These are phyloP conservation scores for Drepana arcuata DNA, from an alignment of 1,140 invertebrate genomes.

Conservation along the genomic window DNA sequence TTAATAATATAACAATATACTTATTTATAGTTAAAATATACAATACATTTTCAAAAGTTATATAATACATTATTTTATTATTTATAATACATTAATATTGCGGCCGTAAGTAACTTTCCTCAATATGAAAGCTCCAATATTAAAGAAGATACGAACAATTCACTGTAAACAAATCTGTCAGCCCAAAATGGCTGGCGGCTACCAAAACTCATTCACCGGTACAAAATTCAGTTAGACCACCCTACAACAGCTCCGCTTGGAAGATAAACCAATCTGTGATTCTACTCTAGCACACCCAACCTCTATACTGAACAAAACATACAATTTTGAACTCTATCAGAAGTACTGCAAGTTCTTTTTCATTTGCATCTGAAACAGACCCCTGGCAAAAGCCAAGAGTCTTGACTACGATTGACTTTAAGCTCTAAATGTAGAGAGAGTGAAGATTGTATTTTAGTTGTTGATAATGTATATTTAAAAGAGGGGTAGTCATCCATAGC, in stretches of 20 bases:
- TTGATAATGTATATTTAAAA: not conserved
- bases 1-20: no score
- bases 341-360: conserved; percentile 5
- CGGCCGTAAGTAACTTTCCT: no score
- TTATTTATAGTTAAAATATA: no score
- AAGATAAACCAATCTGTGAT: conserved; percentile 45
- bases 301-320: conserved; percentile 1
- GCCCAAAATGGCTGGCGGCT: conserved; percentile 59
- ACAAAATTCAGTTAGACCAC: conserved; percentile 61
- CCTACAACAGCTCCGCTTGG: conserved; percentile 40
- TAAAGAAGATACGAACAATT: no score
- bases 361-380: not conserved
- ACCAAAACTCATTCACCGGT: conserved; percentile 70
- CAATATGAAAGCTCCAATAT: no score
- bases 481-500: conserved; percentile 33
- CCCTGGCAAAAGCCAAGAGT: not conserved
- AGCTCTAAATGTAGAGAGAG: conserved; percentile 5
- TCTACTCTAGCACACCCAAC: conserved; percentile 6
- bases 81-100: no score
- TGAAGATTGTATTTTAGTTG: not conserved
- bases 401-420: not conserved
- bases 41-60: no score
- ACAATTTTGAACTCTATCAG: conserved; percentile 4
- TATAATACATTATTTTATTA: no score
- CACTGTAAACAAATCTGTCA: no score